Evolutionary conservation across 2,797 vertebrate genomes (phyloP), one percentile per base, ranked within the genome.

Genomic region (Rhinophrynus dorsalis): DNA sequence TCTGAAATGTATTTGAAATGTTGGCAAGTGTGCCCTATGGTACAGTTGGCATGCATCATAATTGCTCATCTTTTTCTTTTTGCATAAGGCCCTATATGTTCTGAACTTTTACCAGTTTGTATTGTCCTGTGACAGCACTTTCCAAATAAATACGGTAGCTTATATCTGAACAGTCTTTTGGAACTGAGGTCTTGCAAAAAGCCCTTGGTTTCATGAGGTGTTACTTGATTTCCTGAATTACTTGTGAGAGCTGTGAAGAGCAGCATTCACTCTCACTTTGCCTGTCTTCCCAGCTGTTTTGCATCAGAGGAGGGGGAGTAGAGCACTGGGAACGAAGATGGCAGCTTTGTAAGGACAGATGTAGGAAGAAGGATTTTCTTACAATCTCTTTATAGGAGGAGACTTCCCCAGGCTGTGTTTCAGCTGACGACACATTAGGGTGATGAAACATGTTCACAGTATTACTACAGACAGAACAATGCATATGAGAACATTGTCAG

Each of bases 181-280:
- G 81, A 76, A 79, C 74, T 77, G 78, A 79, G 75, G 75, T 80
- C 74, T 76, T 59, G 75, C 69, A 67, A 67, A 76, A 79, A 80
- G 77, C 77, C 77, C 81, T 78, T 75, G 68, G 76, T 81, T 83
- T 72, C 38, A 80, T 79, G 80, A 84, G 79, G 78, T 80, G 81
- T 73, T 77, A 80, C 77, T 80, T 81, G 79, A 80, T 84, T 81
- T 82, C 81, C 79, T 83, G 77, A 83, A 83, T 82, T 78, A 79
- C 81, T 78, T 83, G 66, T 83, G 82, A 84, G 82, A 84, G 83
- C 83, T 85, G 85, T 68, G 80, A 75, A 79, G 79, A 62, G 40
- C 23, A 52, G 67, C 20, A 45, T 60, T 56, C 50, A 47, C 29
- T 48, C 38, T 62, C 59, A 55, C 50, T 56, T 35, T 63, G 50